A percentile compares a stretch with the other conserved stretches of the same genome.
These are phyloP conservation scores for Norana najaformis DNA, from an alignment of 2,888 invertebrate species.

Conservation along the genomic window DNA sequence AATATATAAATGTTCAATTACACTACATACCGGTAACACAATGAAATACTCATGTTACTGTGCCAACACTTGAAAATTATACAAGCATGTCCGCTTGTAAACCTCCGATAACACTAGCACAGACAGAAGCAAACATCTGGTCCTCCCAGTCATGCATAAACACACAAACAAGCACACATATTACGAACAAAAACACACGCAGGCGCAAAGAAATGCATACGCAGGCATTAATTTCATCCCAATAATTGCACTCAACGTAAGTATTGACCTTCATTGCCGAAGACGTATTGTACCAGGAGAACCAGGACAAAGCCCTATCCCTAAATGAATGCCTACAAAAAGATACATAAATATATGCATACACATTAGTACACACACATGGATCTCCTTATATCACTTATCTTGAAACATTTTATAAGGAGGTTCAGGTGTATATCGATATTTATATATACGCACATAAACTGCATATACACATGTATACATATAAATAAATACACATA, in stretches of 20 bases:
- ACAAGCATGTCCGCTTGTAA: background rate
- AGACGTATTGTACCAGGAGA: background rate
- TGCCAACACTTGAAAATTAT: background rate
- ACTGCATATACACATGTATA: background rate
- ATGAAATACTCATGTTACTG: too few relatives aligned
- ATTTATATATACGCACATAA: background rate
- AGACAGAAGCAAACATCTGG: background rate
- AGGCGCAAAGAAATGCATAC: background rate
- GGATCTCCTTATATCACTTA: background rate
- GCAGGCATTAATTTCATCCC: background rate
- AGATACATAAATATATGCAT: background rate
- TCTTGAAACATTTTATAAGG: background rate
- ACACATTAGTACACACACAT: background rate
- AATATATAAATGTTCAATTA: background rate
- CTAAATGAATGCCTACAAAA: background rate
- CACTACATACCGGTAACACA: background rate
- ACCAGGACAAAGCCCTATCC: background rate
- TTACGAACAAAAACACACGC: too few relatives aligned
- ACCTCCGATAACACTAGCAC: background rate
- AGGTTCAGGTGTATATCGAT: background rate
- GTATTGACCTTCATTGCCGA: background rate
- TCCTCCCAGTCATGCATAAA: background rate
- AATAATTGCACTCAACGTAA: background rate
- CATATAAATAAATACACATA: too few relatives aligned
- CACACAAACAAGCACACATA: too few relatives aligned